Evolutionary conservation across 2,888 invertebrate species (phyloP), one percentile per base, ranked within the genome.

Genomic region (Meiosimyza platycephala): DNA sequence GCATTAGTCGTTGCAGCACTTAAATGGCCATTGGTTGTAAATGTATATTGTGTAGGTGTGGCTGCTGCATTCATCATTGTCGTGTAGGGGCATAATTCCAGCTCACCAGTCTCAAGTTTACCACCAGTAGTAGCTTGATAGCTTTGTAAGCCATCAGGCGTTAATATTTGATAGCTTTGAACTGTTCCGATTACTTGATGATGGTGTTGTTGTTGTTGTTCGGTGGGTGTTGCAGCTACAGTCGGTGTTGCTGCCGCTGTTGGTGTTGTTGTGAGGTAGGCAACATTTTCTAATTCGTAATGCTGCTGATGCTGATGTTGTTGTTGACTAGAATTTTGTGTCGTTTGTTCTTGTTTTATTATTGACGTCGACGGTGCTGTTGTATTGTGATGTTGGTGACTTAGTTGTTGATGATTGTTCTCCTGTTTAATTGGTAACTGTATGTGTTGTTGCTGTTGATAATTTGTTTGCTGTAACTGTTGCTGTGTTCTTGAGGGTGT

Each of bases 151-250:
- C 85, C 85, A 50, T 85, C 86, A 48, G 85, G 84, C 48, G 85
- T 85, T 11, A 85, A 79, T 74, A 85, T 85, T 75, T 85, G 85
- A 79, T 85, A 85, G 74, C 86, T 85, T 78, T 85, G 85, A 48
- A 85, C 86, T 7, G 85, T 86, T 64, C 85, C 85, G 74, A 85
- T 85, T 22, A 85, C 86, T 40, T 40, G 40, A 40, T 40, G 40
- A 40, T 40, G 40, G 9, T 40, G 40, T 9, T 40, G 28, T 28
- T 28, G 22, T 76, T 85, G 85, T 48, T 85, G 84, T 64, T 83
- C 83, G 15, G 77, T 68, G 78, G 80, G 11, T 76, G 62, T 50
- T n/a, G 54, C 16, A 11, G 68, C 15, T 6, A 80, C 6, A 76
- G 78, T 70, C 76, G 80, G 76, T 72, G 79, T 68, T 9, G 81